These are phyloP conservation scores for Clarias fuscus DNA, from an alignment of 2,797 vertebrate genomes.

Conservation along the genomic window DNA sequence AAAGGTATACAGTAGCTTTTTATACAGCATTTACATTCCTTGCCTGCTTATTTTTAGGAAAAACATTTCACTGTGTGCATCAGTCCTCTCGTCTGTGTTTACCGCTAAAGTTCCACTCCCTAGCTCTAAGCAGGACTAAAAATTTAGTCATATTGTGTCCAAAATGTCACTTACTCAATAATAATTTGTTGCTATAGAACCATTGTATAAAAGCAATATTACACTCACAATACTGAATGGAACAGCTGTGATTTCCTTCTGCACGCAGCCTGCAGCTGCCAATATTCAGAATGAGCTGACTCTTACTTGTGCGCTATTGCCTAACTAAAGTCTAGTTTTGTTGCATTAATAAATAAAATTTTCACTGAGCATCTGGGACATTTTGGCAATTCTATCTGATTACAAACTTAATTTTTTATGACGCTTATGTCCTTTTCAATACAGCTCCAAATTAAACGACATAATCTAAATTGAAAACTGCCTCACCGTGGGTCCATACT, in stretches of 20 bases:
- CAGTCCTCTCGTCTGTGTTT: neutral
- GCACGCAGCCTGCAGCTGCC: neutral
- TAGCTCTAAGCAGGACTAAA: neutral
- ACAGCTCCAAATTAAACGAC: neutral
- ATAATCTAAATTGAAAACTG: neutral
- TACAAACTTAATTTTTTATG: neutral
- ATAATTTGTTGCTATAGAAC: neutral
- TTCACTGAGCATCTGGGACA: neutral
- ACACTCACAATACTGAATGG: no score
- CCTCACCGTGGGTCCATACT: slow-evolving; percentile 91
- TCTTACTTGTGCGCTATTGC: neutral
- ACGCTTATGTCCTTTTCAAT: neutral
- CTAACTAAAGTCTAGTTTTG: no score
- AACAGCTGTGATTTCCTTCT: neutral
- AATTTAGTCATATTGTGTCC: neutral
- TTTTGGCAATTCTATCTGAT: neutral
- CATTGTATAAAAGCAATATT: no score
- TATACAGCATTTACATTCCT: neutral
- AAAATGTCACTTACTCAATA: neutral
- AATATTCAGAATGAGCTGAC: neutral
- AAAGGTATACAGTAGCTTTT: neutral
- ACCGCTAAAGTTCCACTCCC: neutral
- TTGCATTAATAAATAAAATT: neutral
- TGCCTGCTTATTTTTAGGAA: neutral
- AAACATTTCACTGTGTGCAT: neutral